phyloP scores from a whole-genome alignment of 30 jellyfish, hydroid and myxozoan genomes.

The Mastigias papua region DNA sequence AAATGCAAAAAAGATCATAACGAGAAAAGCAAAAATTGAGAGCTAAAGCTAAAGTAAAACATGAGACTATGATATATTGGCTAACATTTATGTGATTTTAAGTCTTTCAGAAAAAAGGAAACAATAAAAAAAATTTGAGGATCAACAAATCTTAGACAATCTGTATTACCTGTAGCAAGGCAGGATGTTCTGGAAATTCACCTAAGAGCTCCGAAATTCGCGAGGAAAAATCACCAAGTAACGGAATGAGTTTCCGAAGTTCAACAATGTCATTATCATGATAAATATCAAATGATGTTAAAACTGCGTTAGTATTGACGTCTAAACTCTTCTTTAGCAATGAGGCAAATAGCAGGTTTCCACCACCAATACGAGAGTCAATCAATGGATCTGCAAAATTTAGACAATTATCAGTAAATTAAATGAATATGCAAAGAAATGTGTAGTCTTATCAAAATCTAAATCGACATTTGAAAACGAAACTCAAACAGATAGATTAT shows the following conservation, averaged over 20 bases:
- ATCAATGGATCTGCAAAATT: slow-evolving; percentile 54
- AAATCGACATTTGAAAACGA: background rate
- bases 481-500: no score
- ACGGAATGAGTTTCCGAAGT: slow-evolving; percentile 49
- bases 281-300: slow-evolving; percentile 74
- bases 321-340: slow-evolving; percentile 40
- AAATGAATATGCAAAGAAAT: background rate
- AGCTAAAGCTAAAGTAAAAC: no score
- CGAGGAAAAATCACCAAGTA: slow-evolving; percentile 62
- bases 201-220: slow-evolving; percentile 49
- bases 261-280: slow-evolving; percentile 68
- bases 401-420: background rate
- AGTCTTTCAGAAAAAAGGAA: background rate
- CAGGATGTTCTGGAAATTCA: slow-evolving; percentile 93
- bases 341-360: slow-evolving; percentile 38
- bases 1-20: no score
- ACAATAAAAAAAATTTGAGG: background rate
- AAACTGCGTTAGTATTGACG: background rate
- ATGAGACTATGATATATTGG: no score
- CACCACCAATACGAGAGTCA: slow-evolving; percentile 16
- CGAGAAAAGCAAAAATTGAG: no score
- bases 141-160: background rate
- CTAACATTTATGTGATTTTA: no score
- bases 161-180: slow-evolving; percentile 77
- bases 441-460: background rate